These are phyloP conservation scores for human DNA, from an alignment of 2,113 vertebrate species.

Conservation along the genomic window GRCh38 chr6:14017501-14018000, in stretches of 20 bases:
- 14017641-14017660: background rate
- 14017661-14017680: background rate
- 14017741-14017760: background rate
- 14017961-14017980: no score
- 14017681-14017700: background rate
- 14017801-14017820: background rate
- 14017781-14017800: background rate
- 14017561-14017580: background rate
- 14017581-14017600: conserved; percentile 42
- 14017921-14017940: no score
- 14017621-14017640: background rate
- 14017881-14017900: no score
- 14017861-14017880: no score
- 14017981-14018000: no score
- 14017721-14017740: background rate
- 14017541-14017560: background rate
- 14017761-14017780: background rate
- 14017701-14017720: background rate
- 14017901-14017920: no score
- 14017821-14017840: background rate
- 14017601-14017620: conserved; percentile 31
- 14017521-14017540: conserved; percentile 26
- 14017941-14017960: no score
- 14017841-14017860: no score
- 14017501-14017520: conserved; percentile 50